Percentiles rank a stretch among this genome's conserved stretches.
Conservation (phyloP, 2,888 invertebrate genomes). For the Ischnura elegans region DNA sequence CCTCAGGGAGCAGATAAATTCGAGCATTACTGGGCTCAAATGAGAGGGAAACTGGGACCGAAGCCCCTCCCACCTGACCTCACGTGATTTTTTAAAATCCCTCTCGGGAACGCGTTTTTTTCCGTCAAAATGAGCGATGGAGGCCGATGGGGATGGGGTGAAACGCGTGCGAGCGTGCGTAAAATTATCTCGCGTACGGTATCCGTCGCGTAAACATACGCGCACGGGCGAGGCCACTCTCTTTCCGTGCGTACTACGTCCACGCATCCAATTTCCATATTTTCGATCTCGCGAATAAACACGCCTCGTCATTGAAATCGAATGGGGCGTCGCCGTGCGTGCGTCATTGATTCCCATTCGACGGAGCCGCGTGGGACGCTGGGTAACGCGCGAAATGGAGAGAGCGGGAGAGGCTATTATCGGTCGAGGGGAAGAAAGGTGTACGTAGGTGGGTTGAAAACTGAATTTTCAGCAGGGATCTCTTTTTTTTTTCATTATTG, state of each 20-base stretch:
- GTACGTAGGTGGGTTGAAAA: neutral
- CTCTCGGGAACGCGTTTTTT: neutral
- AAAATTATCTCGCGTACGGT: neutral
- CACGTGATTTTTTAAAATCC: neutral
- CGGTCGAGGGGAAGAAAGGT: neutral
- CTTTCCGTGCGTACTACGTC: neutral
- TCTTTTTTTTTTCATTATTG: neutral
- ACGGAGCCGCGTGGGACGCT: neutral
- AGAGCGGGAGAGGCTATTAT: constrained; percentile 24
- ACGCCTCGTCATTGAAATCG: constrained; percentile 25
- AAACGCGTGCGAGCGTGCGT: neutral
- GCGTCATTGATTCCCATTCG: constrained; percentile 18
- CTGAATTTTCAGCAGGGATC: no score
- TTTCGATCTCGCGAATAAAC: neutral
- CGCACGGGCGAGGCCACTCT: neutral
- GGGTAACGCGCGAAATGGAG: neutral
- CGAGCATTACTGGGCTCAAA: no score
- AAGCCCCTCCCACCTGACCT: neutral
- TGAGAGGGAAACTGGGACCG: no score
- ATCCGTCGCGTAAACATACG: neutral
- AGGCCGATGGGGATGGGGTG: neutral
- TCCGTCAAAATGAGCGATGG: neutral
- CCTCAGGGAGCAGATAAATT: no score
- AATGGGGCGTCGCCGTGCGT: neutral
- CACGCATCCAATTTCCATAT: constrained; percentile 15